Conservation (phyloP, 2,797 vertebrate genomes). For the Scomberomorus guttatus region DNA sequence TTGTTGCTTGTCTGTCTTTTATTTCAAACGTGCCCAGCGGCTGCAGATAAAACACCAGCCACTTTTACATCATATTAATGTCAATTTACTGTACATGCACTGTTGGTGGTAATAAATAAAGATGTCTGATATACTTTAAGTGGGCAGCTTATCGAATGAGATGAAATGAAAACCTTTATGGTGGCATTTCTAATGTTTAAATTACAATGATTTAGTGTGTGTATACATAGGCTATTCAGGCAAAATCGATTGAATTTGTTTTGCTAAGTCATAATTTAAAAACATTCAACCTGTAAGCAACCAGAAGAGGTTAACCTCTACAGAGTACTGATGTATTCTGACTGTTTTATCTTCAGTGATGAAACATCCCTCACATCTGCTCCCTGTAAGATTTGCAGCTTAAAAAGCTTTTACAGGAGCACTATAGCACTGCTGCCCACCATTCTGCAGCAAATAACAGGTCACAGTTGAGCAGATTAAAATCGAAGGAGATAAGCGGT, state of each 20-base stretch:
- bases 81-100: not conserved
- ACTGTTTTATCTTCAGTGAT: slow-evolving; percentile 7
- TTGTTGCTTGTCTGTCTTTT: not conserved
- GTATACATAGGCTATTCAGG: not conserved
- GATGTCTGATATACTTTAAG: not conserved
- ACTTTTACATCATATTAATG: not conserved
- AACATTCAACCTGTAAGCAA: not conserved
- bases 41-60: not conserved
- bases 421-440: slow-evolving; percentile 29
- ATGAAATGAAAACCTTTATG: not conserved
- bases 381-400: slow-evolving; percentile 72
- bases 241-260: not conserved
- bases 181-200: not conserved
- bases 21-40: not conserved
- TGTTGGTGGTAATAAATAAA: not conserved
- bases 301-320: not conserved
- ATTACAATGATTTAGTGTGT: not conserved
- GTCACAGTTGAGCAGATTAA: slow-evolving; percentile 80
- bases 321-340: not conserved
- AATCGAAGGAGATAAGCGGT: slow-evolving; percentile 72
- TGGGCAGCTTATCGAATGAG: not conserved
- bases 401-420: slow-evolving; percentile 70
- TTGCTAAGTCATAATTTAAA: not conserved
- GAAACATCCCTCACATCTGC: slow-evolving; percentile 64
- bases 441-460: slow-evolving; percentile 65